A percentile compares a stretch with the other conserved stretches of the same genome.
phyloP scores from a whole-genome alignment of 2,888 invertebrate genomes.

The Meiosimyza decipiens region DNA sequence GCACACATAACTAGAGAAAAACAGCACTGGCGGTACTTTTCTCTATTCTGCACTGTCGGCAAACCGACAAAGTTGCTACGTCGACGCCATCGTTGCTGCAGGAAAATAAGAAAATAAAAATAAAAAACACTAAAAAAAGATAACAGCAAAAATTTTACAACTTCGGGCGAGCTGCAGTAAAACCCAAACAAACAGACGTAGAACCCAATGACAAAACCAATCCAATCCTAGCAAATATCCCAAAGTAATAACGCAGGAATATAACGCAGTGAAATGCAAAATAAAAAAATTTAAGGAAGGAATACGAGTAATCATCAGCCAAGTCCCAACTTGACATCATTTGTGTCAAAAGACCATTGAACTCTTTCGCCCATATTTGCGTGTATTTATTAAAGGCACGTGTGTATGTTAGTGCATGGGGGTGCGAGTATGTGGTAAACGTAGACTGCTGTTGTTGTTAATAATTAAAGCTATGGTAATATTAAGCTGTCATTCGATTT shows the following conservation, averaged over 20 bases:
- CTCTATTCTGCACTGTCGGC: constrained; percentile 23
- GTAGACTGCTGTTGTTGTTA: neutral
- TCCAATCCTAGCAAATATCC: no score
- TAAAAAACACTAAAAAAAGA: neutral
- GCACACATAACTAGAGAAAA: neutral
- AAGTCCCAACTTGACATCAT: constrained; percentile 62
- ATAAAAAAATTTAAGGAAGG: neutral
- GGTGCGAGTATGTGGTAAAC: neutral
- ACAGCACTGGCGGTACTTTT: constrained; percentile 12
- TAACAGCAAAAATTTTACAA: neutral
- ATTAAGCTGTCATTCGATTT: constrained; percentile 14
- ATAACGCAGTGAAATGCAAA: neutral
- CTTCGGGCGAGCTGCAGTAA: constrained; percentile 1
- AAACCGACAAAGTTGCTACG: neutral
- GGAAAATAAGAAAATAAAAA: neutral
- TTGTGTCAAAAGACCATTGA: constrained; percentile 67
- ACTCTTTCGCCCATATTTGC: constrained; percentile 50
- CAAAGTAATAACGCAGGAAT: no score
- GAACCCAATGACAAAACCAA: no score
- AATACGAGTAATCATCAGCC: constrained; percentile 19
- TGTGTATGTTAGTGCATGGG: neutral
- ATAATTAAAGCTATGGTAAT: neutral
- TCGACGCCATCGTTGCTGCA: constrained; percentile 2
- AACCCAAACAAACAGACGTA: constrained; percentile 31
- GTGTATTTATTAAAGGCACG: neutral